phyloP scores from a whole-genome alignment of 2,888 invertebrate species.

The Spatulosminthurus flaviceps region DNA sequence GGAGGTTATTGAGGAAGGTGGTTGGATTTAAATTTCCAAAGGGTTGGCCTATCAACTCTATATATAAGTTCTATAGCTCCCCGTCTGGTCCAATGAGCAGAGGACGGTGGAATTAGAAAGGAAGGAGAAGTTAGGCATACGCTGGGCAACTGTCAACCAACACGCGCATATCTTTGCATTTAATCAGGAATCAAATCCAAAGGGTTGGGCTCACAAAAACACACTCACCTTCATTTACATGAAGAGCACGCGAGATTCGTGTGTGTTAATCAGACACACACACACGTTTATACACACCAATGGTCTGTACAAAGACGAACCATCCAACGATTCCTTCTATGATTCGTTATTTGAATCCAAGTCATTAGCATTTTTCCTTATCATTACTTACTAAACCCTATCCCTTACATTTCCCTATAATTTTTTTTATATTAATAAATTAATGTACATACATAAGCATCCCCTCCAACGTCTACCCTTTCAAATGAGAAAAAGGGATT shows the following conservation, averaged over 20 bases:
- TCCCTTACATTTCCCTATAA: no score
- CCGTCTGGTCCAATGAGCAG: conserved; percentile 15
- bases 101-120: neutral
- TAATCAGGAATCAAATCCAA: conserved; percentile 35
- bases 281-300: neutral
- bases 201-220: neutral
- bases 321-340: no score
- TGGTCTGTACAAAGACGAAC: neutral
- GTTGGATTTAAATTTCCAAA: conserved; percentile 34
- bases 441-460: neutral
- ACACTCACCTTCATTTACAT: conserved; percentile 1
- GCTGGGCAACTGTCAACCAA: conserved; percentile 56
- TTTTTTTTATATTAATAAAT: conserved; percentile 8
- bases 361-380: no score
- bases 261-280: neutral
- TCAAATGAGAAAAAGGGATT: neutral
- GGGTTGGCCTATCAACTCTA: conserved; percentile 43
- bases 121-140: neutral
- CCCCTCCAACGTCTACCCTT: neutral
- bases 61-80: conserved; percentile 3
- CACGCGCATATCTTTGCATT: conserved; percentile 58
- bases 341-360: no score
- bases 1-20: conserved; percentile 34
- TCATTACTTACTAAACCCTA: no score
- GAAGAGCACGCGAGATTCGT: conserved; percentile 5